Evolutionary conservation across 1,140 invertebrate genomes (phyloP), one percentile per base, ranked within the genome.

Genomic region (Maconellicoccus hirsutus): DNA sequence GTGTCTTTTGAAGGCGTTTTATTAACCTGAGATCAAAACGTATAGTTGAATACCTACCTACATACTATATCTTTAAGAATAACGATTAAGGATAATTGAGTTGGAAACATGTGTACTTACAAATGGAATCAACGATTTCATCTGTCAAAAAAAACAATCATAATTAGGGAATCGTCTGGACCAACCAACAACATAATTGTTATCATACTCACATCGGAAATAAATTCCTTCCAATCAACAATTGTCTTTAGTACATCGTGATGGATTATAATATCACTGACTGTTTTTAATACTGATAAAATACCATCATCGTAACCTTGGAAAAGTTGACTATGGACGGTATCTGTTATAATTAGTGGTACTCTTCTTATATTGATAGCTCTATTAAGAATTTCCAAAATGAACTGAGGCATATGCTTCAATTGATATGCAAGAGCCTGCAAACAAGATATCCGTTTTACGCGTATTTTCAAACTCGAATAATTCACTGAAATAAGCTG

Each of bases 291-390:
- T 52, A 19, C n/a, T 52, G 42, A 16, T 52, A 52, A 52, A 23
- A 72, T n/a, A 19, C 69, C 42, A 61, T 72, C 71, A 7, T 72
- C 42, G n/a, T 72, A 72, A 12, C 71, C 71, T 16, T 8, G 12
- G 16, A 52, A 52, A 14, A 52, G n/a, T 16, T 52, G 42, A 52
- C n/a, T 52, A 8, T 52, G 6, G 16, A 52, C 42, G 6, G 42
- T 8, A 3, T 52, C 42, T 6, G 42, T 52, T 52, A 52, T 16
- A 19, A 52, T 16, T 16, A 52, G 16, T 8, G 42, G 42, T 19
- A 52, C 16, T 52, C n/a, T 52, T 52, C 42, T 6, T 16, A 52
- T 16, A 3, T 52, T 52, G 2, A 52, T 52, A 16, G 42, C 42
- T 8, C n/a, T 19, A 19, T 52, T 52, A 14, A 52, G 6, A 14